These are phyloP conservation scores for Camelus bactrianus DNA, from an alignment of 2,113 vertebrate species.

Conservation along the genomic window DNA sequence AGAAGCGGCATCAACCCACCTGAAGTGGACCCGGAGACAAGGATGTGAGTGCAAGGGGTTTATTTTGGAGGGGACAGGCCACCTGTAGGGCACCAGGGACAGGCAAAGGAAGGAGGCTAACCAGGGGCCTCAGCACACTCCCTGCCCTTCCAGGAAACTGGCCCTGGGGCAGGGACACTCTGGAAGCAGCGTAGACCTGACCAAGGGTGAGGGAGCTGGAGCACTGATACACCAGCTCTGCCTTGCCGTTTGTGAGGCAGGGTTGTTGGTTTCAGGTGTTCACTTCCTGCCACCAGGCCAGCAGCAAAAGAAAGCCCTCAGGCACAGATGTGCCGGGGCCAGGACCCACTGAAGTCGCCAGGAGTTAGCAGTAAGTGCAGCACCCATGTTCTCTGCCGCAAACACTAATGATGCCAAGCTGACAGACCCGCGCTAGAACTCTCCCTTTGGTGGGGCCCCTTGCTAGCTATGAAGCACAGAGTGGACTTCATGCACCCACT, in stretches of 20 bases:
- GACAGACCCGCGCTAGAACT: neutral
- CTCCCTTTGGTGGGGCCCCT: neutral
- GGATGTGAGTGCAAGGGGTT: neutral
- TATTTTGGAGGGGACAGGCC: neutral
- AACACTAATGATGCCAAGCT: neutral
- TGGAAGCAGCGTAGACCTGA: fast-evolving
- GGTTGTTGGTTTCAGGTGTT: neutral
- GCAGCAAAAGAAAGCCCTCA: neutral
- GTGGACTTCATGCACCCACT: neutral
- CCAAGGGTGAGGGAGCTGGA: neutral
- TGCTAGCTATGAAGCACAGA: neutral
- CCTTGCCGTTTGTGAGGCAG: neutral
- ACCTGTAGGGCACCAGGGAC: neutral
- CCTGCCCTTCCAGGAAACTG: neutral
- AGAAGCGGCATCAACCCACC: neutral
- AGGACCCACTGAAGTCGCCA: neutral
- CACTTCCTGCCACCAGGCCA: neutral
- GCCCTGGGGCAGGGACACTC: neutral
- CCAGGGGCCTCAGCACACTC: neutral
- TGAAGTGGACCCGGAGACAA: neutral
- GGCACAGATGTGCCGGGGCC: neutral
- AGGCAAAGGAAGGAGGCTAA: neutral
- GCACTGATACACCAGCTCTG: no score
- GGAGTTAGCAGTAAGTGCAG: neutral
- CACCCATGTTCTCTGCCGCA: neutral